These are phyloP conservation scores for Volucella inanis DNA, from an alignment of 2,888 invertebrate species.

Conservation along the genomic window DNA sequence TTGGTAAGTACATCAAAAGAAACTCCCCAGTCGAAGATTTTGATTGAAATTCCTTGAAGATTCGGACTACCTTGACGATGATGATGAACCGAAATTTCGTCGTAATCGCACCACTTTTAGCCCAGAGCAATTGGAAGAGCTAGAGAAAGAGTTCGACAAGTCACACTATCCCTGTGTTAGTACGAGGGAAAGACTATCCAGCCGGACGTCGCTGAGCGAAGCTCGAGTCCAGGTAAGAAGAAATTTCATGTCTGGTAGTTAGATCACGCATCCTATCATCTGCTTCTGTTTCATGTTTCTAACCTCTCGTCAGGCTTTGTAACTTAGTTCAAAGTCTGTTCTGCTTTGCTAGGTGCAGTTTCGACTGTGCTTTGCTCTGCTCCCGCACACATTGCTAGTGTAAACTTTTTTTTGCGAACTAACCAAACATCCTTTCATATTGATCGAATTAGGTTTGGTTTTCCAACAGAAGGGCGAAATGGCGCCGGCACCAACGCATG, in stretches of 20 bases:
- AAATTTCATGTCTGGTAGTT: constrained; percentile 29
- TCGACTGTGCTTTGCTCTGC: constrained; percentile 46
- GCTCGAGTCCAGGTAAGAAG: constrained; percentile 95
- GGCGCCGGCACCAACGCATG: constrained; percentile 98
- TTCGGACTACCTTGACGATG: constrained; percentile 89
- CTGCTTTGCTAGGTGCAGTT: constrained; percentile 37
- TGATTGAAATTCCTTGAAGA: constrained; percentile 86
- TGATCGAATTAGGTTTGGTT: constrained; percentile 96
- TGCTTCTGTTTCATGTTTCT: constrained; percentile 39
- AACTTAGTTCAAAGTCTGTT: constrained; percentile 61
- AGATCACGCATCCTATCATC: constrained; percentile 55
- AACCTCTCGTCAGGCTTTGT: background rate
- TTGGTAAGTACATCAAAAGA: constrained; percentile 73
- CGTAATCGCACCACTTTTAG: constrained; percentile 97
- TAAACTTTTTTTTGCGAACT: constrained; percentile 78
- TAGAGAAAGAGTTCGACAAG: constrained; percentile 97
- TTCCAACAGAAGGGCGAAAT: constrained; percentile 99
- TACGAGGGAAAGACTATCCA: constrained; percentile 94
- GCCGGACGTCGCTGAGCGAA: constrained; percentile 95
- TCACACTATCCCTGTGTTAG: constrained; percentile 98
- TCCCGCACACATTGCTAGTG: constrained; percentile 63
- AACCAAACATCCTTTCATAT: constrained; percentile 83
- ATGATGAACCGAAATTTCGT: constrained; percentile 95
- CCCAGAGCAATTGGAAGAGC: constrained; percentile 95
- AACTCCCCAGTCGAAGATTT: too few relatives aligned